These are phyloP conservation scores for Acanthosoma haemorrhoidale DNA, from an alignment of 2,888 invertebrate species.

Conservation along the genomic window DNA sequence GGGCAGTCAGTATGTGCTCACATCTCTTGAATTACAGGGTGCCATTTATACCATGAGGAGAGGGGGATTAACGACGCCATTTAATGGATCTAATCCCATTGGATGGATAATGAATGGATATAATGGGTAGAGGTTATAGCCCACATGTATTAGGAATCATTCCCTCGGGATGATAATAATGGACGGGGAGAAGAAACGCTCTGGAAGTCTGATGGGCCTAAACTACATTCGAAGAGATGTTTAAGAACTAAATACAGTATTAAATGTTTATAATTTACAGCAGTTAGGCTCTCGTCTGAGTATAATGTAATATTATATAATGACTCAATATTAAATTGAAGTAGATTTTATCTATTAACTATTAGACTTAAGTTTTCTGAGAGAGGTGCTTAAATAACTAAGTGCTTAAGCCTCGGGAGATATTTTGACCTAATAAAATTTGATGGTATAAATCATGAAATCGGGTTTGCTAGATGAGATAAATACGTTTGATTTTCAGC, in stretches of 20 bases:
- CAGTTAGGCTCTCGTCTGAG: too few species aligned
- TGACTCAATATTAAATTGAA: too few species aligned
- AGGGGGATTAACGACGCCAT: background rate
- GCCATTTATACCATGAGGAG: background rate
- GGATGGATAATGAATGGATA: background rate
- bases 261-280: background rate
- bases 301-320: too few species aligned
- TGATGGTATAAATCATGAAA: too few species aligned
- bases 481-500: too few species aligned
- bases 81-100: background rate
- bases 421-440: too few species aligned
- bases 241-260: background rate
- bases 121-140: background rate
- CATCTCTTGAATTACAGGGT: background rate
- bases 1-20: background rate
- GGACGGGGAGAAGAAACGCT: background rate
- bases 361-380: too few species aligned
- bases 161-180: background rate
- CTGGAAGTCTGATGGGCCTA: too few species aligned
- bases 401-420: too few species aligned
- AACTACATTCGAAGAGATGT: background rate
- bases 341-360: too few species aligned
- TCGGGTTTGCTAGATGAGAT: too few species aligned
- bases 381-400: too few species aligned
- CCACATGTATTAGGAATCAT: background rate